Conservation (phyloP, 2,113 vertebrate genomes). For the Solea senegalensis region DNA sequence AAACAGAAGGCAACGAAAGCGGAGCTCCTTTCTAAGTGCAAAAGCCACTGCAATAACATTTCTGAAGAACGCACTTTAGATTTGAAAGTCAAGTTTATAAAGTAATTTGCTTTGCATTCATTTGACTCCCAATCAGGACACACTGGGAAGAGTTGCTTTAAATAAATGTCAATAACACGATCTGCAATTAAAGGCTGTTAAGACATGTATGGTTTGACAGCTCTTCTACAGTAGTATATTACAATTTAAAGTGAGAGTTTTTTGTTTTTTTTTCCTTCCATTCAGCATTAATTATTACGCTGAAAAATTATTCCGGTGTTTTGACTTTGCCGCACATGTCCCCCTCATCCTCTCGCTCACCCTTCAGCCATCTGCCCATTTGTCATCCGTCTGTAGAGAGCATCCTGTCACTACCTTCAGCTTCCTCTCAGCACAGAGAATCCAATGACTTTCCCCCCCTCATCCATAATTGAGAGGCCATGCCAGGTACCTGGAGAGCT, state of each 20-base stretch:
- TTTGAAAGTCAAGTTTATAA: no score
- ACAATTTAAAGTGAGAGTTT: neutral
- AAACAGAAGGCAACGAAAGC: no score
- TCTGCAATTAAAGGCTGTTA: no score
- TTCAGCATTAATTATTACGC: neutral
- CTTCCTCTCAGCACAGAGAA: slow-evolving; percentile 70
- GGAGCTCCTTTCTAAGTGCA: no score
- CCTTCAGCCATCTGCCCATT: slow-evolving; percentile 61
- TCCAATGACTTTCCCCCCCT: slow-evolving; percentile 80
- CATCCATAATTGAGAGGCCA: slow-evolving; percentile 82
- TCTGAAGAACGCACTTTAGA: no score
- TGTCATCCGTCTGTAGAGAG: slow-evolving; percentile 60
- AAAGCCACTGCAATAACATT: no score
- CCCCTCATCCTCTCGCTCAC: slow-evolving; percentile 5
- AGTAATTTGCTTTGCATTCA: no score
- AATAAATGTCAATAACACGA: no score
- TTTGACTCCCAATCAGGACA: no score
- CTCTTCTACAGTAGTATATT: neutral
- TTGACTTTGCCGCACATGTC: neutral
- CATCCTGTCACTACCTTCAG: slow-evolving; percentile 57
- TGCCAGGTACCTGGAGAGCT: slow-evolving; percentile 77
- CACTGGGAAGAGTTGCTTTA: no score
- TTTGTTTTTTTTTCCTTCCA: neutral
- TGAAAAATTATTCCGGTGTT: slow-evolving; percentile 8
- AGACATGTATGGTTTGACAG: no score